Conservation (phyloP, 1,140 invertebrate genomes). For the Orussus abietinus region DNA sequence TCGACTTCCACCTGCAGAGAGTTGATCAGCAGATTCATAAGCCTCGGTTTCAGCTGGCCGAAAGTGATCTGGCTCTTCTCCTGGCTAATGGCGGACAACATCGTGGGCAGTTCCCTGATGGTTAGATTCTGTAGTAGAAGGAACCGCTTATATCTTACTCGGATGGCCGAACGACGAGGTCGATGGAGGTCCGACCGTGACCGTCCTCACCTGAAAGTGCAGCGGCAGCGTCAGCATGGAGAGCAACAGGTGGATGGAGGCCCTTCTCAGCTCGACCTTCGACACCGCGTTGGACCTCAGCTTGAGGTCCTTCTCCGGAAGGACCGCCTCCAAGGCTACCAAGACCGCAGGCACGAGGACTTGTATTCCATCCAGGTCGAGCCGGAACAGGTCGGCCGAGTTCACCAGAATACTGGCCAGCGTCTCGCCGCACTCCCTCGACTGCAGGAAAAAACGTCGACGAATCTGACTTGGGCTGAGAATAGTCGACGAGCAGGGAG, state of each 20-base stretch:
- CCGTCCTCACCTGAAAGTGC: conserved; percentile 75
- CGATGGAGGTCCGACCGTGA: no score
- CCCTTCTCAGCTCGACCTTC: conserved; percentile 77
- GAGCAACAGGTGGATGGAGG: conserved; percentile 84
- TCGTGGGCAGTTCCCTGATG: conserved; percentile 68
- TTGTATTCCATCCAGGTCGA: conserved; percentile 91
- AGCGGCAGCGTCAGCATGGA: conserved; percentile 87
- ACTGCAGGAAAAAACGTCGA: conserved; percentile 31
- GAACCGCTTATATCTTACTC: no score
- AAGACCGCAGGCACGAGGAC: conserved; percentile 87
- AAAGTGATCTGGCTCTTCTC: conserved; percentile 63
- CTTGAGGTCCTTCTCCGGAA: conserved; percentile 74
- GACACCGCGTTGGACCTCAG: conserved; percentile 62
- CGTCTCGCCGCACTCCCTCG: conserved; percentile 66
- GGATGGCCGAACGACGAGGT: no score
- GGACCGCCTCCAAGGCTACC: conserved; percentile 81
- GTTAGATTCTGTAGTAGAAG: conserved; percentile 58
- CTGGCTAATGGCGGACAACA: conserved; percentile 44
- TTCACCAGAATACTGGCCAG: conserved; percentile 77
- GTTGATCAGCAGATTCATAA: conserved; percentile 83
- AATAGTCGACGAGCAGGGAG: no score
- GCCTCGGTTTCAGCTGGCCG: conserved; percentile 72
- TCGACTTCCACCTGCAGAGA: conserved; percentile 83
- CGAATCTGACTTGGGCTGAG: no score
- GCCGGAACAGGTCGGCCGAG: conserved; percentile 74